A percentile compares a stretch with the other conserved stretches of the same genome.
These are phyloP conservation scores for Aspidapion aeneum DNA, from an alignment of 2,888 invertebrate genomes.

Conservation along the genomic window DNA sequence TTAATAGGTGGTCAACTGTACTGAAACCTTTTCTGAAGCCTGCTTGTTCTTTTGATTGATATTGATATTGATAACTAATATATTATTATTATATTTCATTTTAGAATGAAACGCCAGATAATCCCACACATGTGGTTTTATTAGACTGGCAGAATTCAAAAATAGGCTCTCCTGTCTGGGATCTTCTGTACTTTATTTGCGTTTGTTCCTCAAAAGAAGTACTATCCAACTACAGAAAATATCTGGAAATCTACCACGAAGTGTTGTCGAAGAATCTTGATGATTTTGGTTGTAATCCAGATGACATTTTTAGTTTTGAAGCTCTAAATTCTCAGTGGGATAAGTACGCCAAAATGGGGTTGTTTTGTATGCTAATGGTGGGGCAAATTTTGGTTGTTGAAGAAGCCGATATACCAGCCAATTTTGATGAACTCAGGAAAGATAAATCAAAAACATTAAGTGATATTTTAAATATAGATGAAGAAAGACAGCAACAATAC, in stretches of 20 bases:
- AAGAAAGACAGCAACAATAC: constrained; percentile 1
- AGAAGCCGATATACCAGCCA: constrained; percentile 19
- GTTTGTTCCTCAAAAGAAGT: constrained; percentile 32
- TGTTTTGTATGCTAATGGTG: constrained; percentile 7
- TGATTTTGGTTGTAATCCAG: constrained; percentile 29
- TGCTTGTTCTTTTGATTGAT: too few species aligned
- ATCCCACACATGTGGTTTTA: constrained; percentile 22
- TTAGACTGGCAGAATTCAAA: constrained; percentile 30
- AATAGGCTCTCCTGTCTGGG: constrained; percentile 27
- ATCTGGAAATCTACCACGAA: constrained; percentile 35
- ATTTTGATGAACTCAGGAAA: constrained; percentile 15
- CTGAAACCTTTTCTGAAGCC: too few species aligned
- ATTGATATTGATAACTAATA: too few species aligned
- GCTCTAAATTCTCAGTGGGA: constrained; percentile 11
- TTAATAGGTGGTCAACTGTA: too few species aligned
- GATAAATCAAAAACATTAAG: not conserved
- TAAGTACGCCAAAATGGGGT: constrained; percentile 3
- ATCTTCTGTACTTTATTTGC: constrained; percentile 36
- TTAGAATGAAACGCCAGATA: constrained; percentile 20
- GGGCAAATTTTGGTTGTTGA: constrained; percentile 9
- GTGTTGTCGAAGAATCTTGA: constrained; percentile 27
- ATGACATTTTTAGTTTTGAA: constrained; percentile 28
- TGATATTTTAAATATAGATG: not conserved
- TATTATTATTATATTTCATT: constrained; percentile 2
- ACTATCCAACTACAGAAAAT: constrained; percentile 29